Percentiles rank a stretch among this genome's conserved stretches.
phyloP scores from a whole-genome alignment of 2,113 vertebrate species.

The Silurus meridionalis region DNA sequence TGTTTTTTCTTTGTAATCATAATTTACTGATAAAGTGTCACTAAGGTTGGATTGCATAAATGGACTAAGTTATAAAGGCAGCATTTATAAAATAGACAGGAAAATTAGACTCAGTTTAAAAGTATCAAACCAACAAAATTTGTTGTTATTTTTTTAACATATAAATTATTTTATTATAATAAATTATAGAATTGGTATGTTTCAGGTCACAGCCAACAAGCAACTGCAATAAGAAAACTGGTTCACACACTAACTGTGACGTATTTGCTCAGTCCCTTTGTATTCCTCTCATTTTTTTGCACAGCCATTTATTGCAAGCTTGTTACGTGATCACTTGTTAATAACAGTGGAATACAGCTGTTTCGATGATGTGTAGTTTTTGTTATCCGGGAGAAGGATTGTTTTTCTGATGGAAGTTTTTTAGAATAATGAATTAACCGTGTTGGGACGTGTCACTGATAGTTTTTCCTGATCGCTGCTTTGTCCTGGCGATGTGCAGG shows the following conservation, averaged over 20 bases:
- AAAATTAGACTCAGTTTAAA: too few relatives aligned
- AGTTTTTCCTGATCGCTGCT: not conserved
- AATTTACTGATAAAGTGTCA: not conserved
- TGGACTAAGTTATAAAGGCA: not conserved
- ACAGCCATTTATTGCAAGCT: not conserved
- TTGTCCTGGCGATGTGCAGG: not conserved
- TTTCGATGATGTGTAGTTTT: not conserved
- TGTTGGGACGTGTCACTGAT: not conserved
- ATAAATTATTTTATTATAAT: too few relatives aligned
- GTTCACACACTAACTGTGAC: too few relatives aligned
- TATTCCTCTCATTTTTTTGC: too few relatives aligned
- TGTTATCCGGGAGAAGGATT: not conserved
- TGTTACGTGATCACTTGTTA: not conserved
- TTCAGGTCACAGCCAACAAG: too few relatives aligned
- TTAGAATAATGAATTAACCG: not conserved
- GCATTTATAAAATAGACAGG: too few relatives aligned
- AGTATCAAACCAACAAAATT: too few relatives aligned
- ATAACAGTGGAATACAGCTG: not conserved
- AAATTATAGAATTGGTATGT: too few relatives aligned
- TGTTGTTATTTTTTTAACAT: too few relatives aligned
- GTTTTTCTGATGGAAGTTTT: not conserved
- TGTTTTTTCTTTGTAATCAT: too few relatives aligned
- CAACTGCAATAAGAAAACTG: too few relatives aligned
- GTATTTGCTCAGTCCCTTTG: too few relatives aligned
- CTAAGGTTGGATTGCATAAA: not conserved